phyloP scores from a whole-genome alignment of 92 coral and sea anemone genomes.

The Galaxea fascicularis region DNA sequence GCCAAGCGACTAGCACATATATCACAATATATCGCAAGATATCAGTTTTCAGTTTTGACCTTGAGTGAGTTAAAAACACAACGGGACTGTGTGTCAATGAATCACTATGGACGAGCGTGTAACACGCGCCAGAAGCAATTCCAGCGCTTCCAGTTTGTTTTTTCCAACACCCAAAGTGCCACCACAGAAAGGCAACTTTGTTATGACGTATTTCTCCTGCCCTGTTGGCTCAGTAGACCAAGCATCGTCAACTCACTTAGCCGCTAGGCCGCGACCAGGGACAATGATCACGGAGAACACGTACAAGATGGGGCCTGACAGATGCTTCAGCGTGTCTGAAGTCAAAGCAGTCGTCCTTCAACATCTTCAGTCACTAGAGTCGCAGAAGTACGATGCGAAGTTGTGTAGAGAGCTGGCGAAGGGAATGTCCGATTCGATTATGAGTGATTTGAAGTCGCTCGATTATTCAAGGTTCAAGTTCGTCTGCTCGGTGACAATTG shows the following conservation, averaged over 20 bases:
- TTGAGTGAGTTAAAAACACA: background rate
- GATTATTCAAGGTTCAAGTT: slow-evolving; percentile 81
- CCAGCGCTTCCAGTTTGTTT: slow-evolving; percentile 80
- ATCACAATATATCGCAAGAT: background rate
- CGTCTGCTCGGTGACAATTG: slow-evolving; percentile 92
- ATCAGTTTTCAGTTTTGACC: slow-evolving; percentile 10
- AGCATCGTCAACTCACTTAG: slow-evolving; percentile 56
- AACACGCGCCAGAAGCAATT: slow-evolving; percentile 66
- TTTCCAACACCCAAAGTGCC: slow-evolving; percentile 66
- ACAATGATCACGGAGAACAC: slow-evolving; percentile 72
- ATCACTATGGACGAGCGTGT: slow-evolving; percentile 35
- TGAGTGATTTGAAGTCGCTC: slow-evolving; percentile 81
- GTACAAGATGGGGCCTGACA: slow-evolving; percentile 88
- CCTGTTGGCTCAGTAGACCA: slow-evolving; percentile 74
- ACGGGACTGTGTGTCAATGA: background rate
- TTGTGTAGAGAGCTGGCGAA: slow-evolving; percentile 83
- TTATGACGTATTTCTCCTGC: slow-evolving; percentile 78
- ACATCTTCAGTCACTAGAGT: slow-evolving; percentile 77
- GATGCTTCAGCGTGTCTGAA: slow-evolving; percentile 58
- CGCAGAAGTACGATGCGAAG: slow-evolving; percentile 75
- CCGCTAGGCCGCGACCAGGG: slow-evolving; percentile 61
- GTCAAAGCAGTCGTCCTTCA: slow-evolving; percentile 76
- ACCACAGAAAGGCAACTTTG: slow-evolving; percentile 70
- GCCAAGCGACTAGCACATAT: too few relatives aligned
- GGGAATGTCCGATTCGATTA: slow-evolving; percentile 77